Base-by-base conservation (phyloP, 30 jellyfish, hydroid and myxozoan species). In the Chironex yamaguchii region DNA sequence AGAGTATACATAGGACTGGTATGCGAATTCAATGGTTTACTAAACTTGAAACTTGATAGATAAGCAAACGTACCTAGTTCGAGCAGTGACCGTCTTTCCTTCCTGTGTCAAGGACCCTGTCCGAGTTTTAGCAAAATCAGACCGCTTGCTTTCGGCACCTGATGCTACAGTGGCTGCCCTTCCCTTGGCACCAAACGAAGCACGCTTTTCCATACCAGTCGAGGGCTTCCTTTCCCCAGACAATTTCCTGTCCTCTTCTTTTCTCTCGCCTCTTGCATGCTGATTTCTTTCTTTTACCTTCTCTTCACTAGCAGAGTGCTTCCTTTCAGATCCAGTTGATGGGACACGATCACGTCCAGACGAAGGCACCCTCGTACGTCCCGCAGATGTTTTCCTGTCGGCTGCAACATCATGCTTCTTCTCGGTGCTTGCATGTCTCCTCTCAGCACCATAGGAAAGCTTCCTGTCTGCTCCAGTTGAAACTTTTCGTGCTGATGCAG, bases 131-230 rank as follows among this genome's bases (percentile, higher is more conserved):
- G 28, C 67, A 36, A 82, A 82, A 6, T 79, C 96, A 36, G 65
- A 67, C 36, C 90, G 74, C 29, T 67, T 86, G 3, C 76, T 87
- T 36, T 86, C 96, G 0, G 90, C 81, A 0, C 80, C 1, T 0
- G 81, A 29, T 0, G 95, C 95, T 34, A 86, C 90, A 0, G 96
- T 86, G 63, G 96, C 73, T 0, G 96, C 69, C 29, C 96, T 75
- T 27, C 94, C 94, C 48, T 86, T 86, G 2, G 87, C 25, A 13
- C 89, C 82, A 69, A 86, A 86, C 2, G 76, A 36, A 17, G 84
- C 82, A 54, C 90, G 74, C 90, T 76, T 86, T 42, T 86, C 96
- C 2, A 76, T 0, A 33, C 64, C 23, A 14, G 79, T 24, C 1
- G 80, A 77, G 17, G 77, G 26, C 79, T 34, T 67, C 34, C 52